Evolutionary conservation across 2,888 invertebrate genomes (phyloP).

Genomic region (Catocala fraxini): DNA sequence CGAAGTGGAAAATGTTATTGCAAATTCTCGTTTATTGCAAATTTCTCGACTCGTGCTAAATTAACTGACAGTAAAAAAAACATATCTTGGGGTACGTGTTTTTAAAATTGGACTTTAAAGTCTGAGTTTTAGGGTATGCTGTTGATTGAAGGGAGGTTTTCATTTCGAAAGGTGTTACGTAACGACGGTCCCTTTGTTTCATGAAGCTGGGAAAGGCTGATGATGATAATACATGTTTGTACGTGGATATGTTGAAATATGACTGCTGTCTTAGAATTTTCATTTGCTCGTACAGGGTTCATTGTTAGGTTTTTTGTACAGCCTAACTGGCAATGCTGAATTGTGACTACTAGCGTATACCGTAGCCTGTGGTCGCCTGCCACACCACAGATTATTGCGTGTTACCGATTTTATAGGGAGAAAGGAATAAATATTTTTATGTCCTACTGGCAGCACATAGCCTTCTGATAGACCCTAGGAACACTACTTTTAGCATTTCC

Average conservation of each 20-base stretch:
- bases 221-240: constrained; percentile 54
- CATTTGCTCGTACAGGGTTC: constrained; percentile 19
- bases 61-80: constrained; percentile 48
- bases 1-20: constrained; percentile 51
- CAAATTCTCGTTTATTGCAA: constrained; percentile 58
- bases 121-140: constrained; percentile 22
- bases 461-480: too few species aligned
- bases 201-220: constrained; percentile 61
- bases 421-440: too few species aligned
- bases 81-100: constrained; percentile 27
- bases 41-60: constrained; percentile 57
- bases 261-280: constrained; percentile 18
- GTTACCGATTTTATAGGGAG: too few species aligned
- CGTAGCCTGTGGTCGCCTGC: too few species aligned
- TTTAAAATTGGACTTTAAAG: constrained; percentile 47
- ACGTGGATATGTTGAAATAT: constrained; percentile 16
- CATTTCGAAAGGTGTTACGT: constrained; percentile 45
- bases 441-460: too few species aligned
- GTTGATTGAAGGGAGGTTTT: constrained; percentile 25
- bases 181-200: constrained; percentile 50
- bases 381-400: too few species aligned
- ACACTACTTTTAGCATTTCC: too few species aligned
- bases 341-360: too few species aligned
- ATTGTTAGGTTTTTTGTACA: constrained; percentile 19
- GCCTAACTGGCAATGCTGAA: too few species aligned